Conservation (phyloP, 2,888 invertebrate genomes). For the Agonopterix heracliana region DNA sequence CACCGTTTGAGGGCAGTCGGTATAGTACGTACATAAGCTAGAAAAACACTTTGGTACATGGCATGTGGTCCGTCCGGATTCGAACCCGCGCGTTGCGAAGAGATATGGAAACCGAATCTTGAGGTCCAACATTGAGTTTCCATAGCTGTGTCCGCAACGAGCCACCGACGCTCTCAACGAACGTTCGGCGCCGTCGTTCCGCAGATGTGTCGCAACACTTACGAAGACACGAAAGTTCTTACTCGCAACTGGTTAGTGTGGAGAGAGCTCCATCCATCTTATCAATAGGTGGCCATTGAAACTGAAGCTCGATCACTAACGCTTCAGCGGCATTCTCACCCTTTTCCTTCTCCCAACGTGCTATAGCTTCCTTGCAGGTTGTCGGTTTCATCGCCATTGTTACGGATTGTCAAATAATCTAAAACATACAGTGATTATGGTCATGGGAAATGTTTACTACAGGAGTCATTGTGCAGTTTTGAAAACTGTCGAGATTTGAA, state of each 20-base stretch:
- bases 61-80: too few species aligned
- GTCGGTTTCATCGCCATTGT: slow-evolving; percentile 74
- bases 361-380: slow-evolving; percentile 88
- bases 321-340: slow-evolving; percentile 80
- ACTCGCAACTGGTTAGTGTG: slow-evolving; percentile 86
- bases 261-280: slow-evolving; percentile 95
- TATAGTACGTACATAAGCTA: too few species aligned
- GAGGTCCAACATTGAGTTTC: too few species aligned
- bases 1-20: too few species aligned
- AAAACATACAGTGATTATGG: not conserved
- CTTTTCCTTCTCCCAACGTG: slow-evolving; percentile 88
- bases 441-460: not conserved
- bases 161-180: too few species aligned
- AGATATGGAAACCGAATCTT: too few species aligned
- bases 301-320: slow-evolving; percentile 86
- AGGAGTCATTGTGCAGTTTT: too few species aligned
- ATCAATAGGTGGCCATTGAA: slow-evolving; percentile 95
- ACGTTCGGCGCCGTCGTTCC: too few species aligned
- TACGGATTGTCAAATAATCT: not conserved
- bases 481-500: not conserved
- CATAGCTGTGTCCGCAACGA: too few species aligned
- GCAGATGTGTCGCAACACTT: too few species aligned
- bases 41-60: too few species aligned
- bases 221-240: slow-evolving; percentile 28
- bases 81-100: too few species aligned